Evolutionary conservation across 2,888 invertebrate species (phyloP).

Genomic region (Gandaritis pyraliata): DNA sequence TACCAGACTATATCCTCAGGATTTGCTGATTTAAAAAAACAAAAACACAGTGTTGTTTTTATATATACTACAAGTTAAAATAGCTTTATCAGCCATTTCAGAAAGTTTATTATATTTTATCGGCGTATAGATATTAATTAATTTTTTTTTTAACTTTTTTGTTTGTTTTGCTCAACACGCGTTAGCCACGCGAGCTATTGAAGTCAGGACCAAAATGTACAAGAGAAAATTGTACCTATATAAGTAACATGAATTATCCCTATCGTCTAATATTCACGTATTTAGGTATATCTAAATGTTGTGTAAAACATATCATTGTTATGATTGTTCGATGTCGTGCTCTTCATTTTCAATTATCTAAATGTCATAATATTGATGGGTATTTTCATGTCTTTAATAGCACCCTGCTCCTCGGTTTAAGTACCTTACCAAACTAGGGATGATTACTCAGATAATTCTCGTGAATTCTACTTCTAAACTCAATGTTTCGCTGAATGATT

Average conservation of each 20-base stretch:
- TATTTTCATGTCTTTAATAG: constrained; percentile 59
- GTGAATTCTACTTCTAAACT: constrained; percentile 44
- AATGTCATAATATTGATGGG: constrained; percentile 31
- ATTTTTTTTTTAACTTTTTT: no score
- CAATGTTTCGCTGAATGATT: constrained; percentile 49
- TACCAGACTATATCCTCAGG: not conserved
- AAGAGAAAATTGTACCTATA: constrained; percentile 24
- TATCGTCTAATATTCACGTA: constrained; percentile 14
- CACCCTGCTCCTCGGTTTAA: constrained; percentile 62
- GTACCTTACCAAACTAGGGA: constrained; percentile 15
- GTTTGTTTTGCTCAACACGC: no score
- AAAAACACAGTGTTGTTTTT: no score
- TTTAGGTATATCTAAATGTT: constrained; percentile 31
- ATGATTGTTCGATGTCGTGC: constrained; percentile 43
- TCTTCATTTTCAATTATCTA: constrained; percentile 32
- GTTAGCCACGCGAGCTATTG: constrained; percentile 21
- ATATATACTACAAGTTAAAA: no score
- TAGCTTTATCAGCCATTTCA: not conserved
- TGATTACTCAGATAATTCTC: constrained; percentile 20
- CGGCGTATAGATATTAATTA: no score
- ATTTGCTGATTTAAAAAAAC: not conserved
- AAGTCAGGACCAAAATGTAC: constrained; percentile 36
- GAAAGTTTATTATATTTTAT: no score
- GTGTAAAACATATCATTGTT: constrained; percentile 40
- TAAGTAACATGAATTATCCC: constrained; percentile 14